Percentiles rank a stretch among this genome's conserved stretches.
These are phyloP conservation scores for Dynastes maya DNA, from an alignment of 2,888 invertebrate genomes.

Conservation along the genomic window DNA sequence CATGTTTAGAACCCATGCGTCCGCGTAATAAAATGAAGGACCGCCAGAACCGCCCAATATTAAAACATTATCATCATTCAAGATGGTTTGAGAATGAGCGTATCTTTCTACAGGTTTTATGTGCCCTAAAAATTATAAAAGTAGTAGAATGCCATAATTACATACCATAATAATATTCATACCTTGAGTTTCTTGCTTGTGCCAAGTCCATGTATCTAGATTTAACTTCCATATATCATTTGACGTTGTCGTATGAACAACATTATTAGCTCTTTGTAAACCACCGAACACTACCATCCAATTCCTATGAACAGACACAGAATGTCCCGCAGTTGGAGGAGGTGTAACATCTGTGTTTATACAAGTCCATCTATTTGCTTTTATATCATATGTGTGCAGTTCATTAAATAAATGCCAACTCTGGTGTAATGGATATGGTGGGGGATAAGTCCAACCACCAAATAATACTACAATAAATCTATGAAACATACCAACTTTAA, in stretches of 20 bases:
- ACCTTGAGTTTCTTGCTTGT: conserved; percentile 77
- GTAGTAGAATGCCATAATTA: neutral
- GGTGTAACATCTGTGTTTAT: conserved; percentile 77
- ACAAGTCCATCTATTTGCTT: conserved; percentile 85
- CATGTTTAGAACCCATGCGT: conserved; percentile 92
- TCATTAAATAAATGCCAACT: conserved; percentile 93
- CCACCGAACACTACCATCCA: conserved; percentile 85
- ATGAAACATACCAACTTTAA: neutral
- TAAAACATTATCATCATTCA: conserved; percentile 85
- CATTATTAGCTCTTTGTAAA: conserved; percentile 65
- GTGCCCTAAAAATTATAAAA: conserved; percentile 53
- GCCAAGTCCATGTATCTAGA: conserved; percentile 84
- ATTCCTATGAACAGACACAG: conserved; percentile 87
- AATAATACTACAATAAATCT: conserved; percentile 74
- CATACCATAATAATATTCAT: conserved; percentile 54
- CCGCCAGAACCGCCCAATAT: conserved; percentile 92
- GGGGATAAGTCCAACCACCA: conserved; percentile 97
- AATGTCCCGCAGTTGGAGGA: conserved; percentile 93
- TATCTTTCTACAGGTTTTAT: conserved; percentile 75
- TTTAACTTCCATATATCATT: conserved; percentile 94
- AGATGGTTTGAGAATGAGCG: conserved; percentile 91
- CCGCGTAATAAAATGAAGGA: conserved; percentile 88
- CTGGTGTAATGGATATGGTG: conserved; percentile 87
- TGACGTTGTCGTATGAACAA: conserved; percentile 72
- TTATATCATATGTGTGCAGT: conserved; percentile 89